Evolutionary conservation across 2,888 invertebrate species (phyloP).

Genomic region (Anoplius nigerrimus): DNA sequence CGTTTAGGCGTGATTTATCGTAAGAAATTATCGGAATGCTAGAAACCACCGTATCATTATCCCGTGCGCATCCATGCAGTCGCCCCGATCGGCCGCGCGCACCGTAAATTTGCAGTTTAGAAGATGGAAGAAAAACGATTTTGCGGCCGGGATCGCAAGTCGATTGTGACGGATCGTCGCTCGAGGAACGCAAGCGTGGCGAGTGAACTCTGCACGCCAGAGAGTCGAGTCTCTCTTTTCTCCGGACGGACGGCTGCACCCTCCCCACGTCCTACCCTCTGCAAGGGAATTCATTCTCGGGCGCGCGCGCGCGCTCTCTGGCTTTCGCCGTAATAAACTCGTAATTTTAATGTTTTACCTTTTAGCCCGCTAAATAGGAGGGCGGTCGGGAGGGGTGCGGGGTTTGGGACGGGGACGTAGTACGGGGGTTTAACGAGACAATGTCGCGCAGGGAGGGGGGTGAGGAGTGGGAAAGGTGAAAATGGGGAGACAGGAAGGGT

Average conservation of each 20-base stretch:
- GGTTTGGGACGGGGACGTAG: conserved; percentile 5
- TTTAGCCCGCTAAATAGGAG: conserved; percentile 33
- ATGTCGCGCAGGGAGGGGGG: conserved; percentile 24
- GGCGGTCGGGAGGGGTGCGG: conserved; percentile 9
- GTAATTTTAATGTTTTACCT: conserved; percentile 48
- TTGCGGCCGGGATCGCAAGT: conserved; percentile 21
- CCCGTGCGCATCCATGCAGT: conserved; percentile 50
- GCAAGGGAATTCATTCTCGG: too few species aligned
- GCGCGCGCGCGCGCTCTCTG: too few species aligned
- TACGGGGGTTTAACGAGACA: conserved; percentile 42
- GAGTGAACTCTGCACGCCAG: conserved; percentile 3
- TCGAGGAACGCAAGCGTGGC: conserved; percentile 7
- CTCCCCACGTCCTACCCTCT: too few species aligned
- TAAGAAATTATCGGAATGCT: conserved; percentile 74
- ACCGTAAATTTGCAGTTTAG: conserved; percentile 47
- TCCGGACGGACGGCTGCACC: not conserved
- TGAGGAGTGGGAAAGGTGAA: conserved; percentile 6
- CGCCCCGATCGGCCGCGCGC: conserved; percentile 38
- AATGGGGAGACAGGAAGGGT: conserved; percentile 7
- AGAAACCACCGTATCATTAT: conserved; percentile 74
- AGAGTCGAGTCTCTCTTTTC: conserved; percentile 4
- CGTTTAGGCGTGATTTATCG: conserved; percentile 73
- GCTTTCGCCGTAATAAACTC: conserved; percentile 40
- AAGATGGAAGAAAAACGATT: conserved; percentile 29
- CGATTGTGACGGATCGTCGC: conserved; percentile 44